Percentiles rank a stretch among this genome's conserved stretches.
phyloP scores from a whole-genome alignment of 1,140 invertebrate species.

The Eurosta solidaginis region DNA sequence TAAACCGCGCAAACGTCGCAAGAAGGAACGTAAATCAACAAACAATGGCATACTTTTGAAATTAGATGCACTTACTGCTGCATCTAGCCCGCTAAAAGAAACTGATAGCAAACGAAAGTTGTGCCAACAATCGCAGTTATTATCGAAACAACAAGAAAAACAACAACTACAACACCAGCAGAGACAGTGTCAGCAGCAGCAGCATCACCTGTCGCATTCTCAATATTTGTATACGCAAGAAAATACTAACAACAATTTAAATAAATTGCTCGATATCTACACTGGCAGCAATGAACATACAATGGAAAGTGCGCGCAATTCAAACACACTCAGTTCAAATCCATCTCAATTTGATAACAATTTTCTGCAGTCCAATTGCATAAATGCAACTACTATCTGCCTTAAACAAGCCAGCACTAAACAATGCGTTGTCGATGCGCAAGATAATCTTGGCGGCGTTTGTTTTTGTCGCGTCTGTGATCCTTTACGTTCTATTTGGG shows the following conservation, averaged over 20 bases:
- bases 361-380: not conserved
- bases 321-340: not conserved
- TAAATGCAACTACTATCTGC: not conserved
- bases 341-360: not conserved
- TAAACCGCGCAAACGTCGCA: slow-evolving; percentile 84
- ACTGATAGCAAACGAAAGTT: not conserved
- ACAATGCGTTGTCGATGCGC: not conserved
- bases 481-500: slow-evolving; percentile 77
- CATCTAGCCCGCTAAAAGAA: not conserved
- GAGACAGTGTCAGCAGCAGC: not conserved
- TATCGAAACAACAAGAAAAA: too few species aligned
- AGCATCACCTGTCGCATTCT: not conserved
- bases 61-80: slow-evolving; percentile 39
- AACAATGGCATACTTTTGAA: slow-evolving; percentile 50
- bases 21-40: slow-evolving; percentile 77
- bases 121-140: not conserved
- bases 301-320: not conserved
- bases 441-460: slow-evolving; percentile 43
- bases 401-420: not conserved
- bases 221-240: not conserved
- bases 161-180: too few species aligned
- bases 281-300: not conserved
- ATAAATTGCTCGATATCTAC: not conserved
- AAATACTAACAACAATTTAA: not conserved
- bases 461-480: slow-evolving; percentile 83